phyloP scores from a whole-genome alignment of 2,797 vertebrate species.

The Chaunax sp. region DNA sequence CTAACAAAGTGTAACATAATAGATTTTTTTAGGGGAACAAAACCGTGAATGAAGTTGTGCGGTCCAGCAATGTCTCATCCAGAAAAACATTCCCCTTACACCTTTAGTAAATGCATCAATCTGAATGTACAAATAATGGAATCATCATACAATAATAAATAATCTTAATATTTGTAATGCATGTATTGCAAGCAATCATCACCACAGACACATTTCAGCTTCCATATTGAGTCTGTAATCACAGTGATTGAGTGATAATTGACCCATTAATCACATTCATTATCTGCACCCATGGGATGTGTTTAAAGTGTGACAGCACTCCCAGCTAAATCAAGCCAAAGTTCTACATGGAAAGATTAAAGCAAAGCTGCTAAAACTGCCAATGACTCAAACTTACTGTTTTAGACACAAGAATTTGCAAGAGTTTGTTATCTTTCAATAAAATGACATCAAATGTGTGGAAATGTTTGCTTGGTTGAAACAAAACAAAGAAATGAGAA shows the following conservation, averaged over 20 bases:
- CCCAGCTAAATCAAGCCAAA: conserved; percentile 5
- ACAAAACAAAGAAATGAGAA: conserved; percentile 20
- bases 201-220: conserved; percentile 15
- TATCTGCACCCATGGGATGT: conserved; percentile 18
- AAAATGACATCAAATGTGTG: conserved; percentile 18
- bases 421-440: conserved; percentile 13
- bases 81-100: not conserved
- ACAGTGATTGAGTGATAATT: conserved; percentile 25
- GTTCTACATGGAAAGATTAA: conserved; percentile 24
- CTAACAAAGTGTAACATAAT: conserved; percentile 38
- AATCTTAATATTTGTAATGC: not conserved
- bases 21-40: conserved; percentile 34
- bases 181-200: not conserved
- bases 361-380: conserved; percentile 25
- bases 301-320: conserved; percentile 18
- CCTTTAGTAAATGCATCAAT: conserved; percentile 16
- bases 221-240: conserved; percentile 16
- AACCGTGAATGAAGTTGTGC: conserved; percentile 1
- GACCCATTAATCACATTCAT: conserved; percentile 33
- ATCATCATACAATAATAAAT: conserved; percentile 6
- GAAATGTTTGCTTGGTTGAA: conserved; percentile 24
- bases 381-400: conserved; percentile 28
- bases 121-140: conserved; percentile 33
- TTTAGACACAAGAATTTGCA: not conserved
- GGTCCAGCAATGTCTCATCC: conserved; percentile 1